Evolutionary conservation across 2,888 invertebrate genomes (phyloP).

Genomic region (Bursaphelenchus okinawaensis): DNA sequence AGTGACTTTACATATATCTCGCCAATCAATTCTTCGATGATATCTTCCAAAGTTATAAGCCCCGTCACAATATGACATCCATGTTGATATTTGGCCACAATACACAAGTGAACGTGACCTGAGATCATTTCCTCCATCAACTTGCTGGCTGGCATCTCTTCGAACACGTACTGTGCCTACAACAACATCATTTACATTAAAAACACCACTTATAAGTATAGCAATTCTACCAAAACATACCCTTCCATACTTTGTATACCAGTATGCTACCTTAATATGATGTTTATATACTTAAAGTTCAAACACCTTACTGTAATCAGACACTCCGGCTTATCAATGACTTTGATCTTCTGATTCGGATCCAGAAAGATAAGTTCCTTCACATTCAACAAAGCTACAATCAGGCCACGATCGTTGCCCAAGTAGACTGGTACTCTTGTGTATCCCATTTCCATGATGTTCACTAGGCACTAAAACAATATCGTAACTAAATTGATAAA

Average conservation of each 20-base stretch:
- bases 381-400: constrained; percentile 16
- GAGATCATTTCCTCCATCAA: constrained; percentile 19
- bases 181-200: background rate
- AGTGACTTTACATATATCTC: constrained; percentile 16
- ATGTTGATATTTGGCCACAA: constrained; percentile 16
- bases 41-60: constrained; percentile 17
- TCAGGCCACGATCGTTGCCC: constrained; percentile 9
- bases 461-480: constrained; percentile 14
- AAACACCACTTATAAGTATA: background rate
- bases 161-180: constrained; percentile 11
- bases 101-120: constrained; percentile 15
- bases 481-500: background rate
- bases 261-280: too few species aligned
- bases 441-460: constrained; percentile 19
- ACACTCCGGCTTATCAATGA: constrained; percentile 7
- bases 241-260: too few species aligned
- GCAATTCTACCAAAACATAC: too few species aligned
- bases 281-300: background rate
- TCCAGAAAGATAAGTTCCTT: constrained; percentile 17
- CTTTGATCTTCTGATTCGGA: constrained; percentile 14
- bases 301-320: constrained; percentile 5
- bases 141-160: constrained; percentile 15
- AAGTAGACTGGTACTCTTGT: constrained; percentile 19
- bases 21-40: constrained; percentile 21
- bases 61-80: constrained; percentile 12